Evolutionary conservation across 92 coral and sea anemone species (phyloP).

Genomic region (Phymanthus crucifer): DNA sequence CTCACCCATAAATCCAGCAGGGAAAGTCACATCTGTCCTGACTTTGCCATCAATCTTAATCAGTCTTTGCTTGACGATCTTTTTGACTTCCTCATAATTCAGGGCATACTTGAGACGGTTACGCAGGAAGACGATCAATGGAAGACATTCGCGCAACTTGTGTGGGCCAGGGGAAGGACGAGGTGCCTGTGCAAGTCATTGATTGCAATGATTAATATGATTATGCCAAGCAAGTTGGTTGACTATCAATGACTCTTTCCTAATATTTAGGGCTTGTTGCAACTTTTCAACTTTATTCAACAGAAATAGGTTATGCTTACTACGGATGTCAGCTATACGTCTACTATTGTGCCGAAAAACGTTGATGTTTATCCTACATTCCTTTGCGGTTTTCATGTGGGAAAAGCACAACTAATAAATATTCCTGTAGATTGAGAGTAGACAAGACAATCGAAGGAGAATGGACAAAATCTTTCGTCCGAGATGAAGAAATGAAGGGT

Average conservation of each 20-base stretch:
- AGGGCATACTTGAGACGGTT: slow-evolving; percentile 97
- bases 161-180: slow-evolving; percentile 99
- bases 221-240: not conserved
- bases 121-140: slow-evolving; percentile 87
- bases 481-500: too few relatives aligned
- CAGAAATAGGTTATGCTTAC: too few relatives aligned
- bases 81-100: slow-evolving; percentile 91
- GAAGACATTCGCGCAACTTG: slow-evolving; percentile 95
- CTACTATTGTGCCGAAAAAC: too few relatives aligned
- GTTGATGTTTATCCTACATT: too few relatives aligned
- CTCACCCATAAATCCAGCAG: slow-evolving; percentile 98
- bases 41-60: slow-evolving; percentile 98
- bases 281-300: too few relatives aligned
- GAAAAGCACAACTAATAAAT: too few relatives aligned
- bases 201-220: not conserved
- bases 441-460: too few relatives aligned
- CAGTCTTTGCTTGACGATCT: slow-evolving; percentile 90
- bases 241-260: not conserved
- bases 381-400: too few relatives aligned
- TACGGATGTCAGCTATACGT: too few relatives aligned
- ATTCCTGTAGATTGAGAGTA: too few relatives aligned
- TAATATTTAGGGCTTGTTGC: not conserved
- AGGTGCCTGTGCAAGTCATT: slow-evolving; percentile 69
- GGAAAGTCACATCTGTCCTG: slow-evolving; percentile 90
- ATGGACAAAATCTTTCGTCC: too few relatives aligned